These are phyloP conservation scores for Gastrophysa polygoni DNA, from an alignment of 2,888 invertebrate species.

Conservation along the genomic window DNA sequence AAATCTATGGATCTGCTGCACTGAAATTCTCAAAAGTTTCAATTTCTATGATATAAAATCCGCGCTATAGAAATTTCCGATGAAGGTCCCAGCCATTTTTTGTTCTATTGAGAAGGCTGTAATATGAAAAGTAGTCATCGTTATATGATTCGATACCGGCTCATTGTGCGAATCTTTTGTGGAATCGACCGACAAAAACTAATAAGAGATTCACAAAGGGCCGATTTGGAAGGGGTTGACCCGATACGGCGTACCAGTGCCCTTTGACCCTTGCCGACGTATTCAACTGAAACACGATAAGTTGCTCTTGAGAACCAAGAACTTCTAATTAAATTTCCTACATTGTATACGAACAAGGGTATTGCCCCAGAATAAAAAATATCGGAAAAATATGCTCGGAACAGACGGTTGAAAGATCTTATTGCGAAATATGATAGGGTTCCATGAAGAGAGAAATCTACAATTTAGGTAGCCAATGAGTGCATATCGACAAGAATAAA, in stretches of 20 bases:
- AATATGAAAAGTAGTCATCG: conserved; percentile 32
- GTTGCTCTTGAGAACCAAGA: conserved; percentile 31
- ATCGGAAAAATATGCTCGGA: background rate
- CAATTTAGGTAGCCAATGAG: too few relatives aligned
- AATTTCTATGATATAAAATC: background rate
- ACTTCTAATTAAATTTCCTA: conserved; percentile 14
- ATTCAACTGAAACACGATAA: conserved; percentile 44
- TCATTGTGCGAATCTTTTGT: conserved; percentile 48
- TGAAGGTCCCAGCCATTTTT: background rate
- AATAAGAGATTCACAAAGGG: conserved; percentile 50
- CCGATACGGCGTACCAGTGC: conserved; percentile 35
- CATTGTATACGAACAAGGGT: conserved; percentile 3
- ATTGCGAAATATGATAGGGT: background rate
- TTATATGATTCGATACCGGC: conserved; percentile 44
- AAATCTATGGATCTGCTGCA: background rate
- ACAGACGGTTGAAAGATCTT: background rate
- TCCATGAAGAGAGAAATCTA: too few relatives aligned
- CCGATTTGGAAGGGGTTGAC: conserved; percentile 50
- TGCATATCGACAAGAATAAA: too few relatives aligned
- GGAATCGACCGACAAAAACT: conserved; percentile 49
- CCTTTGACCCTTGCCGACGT: conserved; percentile 45
- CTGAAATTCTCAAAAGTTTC: background rate
- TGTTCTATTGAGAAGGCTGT: background rate
- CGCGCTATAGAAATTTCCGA: background rate
- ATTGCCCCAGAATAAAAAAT: conserved; percentile 1